phyloP scores from a whole-genome alignment of 2,797 vertebrate species.

The Cuniculus paca region DNA sequence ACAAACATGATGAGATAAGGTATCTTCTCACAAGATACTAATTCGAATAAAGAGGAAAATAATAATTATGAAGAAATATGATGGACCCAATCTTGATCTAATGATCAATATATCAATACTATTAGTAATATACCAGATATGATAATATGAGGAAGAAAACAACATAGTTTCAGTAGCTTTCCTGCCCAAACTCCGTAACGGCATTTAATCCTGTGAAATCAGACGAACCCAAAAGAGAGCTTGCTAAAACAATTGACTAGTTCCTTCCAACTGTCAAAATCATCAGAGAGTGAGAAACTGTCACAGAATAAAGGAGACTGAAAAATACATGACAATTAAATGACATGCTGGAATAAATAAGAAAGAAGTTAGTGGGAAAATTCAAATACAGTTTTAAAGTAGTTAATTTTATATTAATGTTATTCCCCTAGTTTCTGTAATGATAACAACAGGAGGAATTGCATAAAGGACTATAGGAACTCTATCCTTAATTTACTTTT shows the following conservation, averaged over 20 bases:
- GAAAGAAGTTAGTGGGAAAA: not conserved
- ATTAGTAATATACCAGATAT: not conserved
- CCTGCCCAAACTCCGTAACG: not conserved
- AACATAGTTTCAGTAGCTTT: not conserved
- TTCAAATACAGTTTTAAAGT: not conserved
- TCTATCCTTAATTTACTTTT: not conserved
- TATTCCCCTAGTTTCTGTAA: not conserved
- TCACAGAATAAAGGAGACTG: not conserved
- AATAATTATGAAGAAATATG: conserved; percentile 8
- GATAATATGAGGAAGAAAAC: not conserved
- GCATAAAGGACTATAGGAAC: not conserved
- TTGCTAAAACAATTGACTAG: not conserved
- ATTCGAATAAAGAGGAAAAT: not conserved
- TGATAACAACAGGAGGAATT: not conserved
- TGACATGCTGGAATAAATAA: not conserved
- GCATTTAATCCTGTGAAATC: not conserved
- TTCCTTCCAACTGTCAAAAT: not conserved
- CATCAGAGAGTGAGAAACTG: not conserved
- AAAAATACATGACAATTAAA: not conserved
- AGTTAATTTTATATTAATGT: not conserved
- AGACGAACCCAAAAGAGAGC: not conserved
- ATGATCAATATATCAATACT: not conserved
- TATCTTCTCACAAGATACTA: not conserved
- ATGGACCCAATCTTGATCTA: not conserved
- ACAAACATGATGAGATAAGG: not conserved